phyloP scores from a whole-genome alignment of 2,113 vertebrate species.

The Ptilonorhynchus violaceus region DNA sequence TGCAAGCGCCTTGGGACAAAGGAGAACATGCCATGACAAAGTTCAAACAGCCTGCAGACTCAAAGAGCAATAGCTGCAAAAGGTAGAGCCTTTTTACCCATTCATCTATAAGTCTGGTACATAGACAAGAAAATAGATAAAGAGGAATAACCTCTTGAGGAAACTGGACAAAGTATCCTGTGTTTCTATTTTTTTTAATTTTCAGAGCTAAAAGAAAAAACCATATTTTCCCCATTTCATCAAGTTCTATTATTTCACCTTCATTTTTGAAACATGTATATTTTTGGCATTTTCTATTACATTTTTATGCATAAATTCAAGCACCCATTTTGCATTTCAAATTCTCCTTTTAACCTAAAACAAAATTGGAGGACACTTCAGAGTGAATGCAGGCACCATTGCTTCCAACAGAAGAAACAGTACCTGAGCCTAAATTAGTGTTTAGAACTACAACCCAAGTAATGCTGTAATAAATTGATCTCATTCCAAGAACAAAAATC shows the following conservation, averaged over 20 bases:
- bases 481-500: background rate
- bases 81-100: background rate
- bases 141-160: background rate
- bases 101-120: background rate
- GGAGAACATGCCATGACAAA: background rate
- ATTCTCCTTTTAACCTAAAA: conserved; percentile 31
- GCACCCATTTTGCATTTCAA: conserved; percentile 37
- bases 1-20: background rate
- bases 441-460: background rate
- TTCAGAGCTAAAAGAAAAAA: background rate
- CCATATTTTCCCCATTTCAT: background rate
- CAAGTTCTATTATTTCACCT: conserved; percentile 23
- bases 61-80: background rate
- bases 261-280: conserved; percentile 33
- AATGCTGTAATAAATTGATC: fast-evolving
- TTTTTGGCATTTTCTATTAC: conserved; percentile 4
- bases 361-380: background rate
- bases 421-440: background rate
- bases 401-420: conserved; percentile 11
- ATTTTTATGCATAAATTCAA: conserved; percentile 40
- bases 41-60: background rate
- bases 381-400: background rate
- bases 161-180: background rate
- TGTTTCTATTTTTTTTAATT: background rate
- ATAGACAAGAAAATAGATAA: background rate